Base-by-base conservation (phyloP, 2,797 vertebrate genomes). In the Numenius phaeopus region DNA sequence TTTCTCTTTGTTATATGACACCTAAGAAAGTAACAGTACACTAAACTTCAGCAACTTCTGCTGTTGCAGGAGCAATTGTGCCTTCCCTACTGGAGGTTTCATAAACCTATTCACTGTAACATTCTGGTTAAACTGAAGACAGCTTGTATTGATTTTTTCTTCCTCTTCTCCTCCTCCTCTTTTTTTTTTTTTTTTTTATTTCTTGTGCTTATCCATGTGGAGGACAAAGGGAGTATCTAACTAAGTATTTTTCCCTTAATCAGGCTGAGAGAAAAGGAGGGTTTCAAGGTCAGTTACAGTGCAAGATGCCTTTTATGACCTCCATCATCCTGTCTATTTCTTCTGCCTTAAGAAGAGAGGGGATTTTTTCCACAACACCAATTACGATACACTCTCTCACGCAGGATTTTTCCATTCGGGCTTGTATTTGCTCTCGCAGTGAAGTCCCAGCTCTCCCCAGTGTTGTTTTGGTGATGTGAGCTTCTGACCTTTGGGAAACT, bases 101-200 rank as follows among this genome's bases (percentile, higher is more conserved):
- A 96, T 97, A 97, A 95, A 96, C 94, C 83, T 91, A 89, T 95
- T 94, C 92, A 89, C 94, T 93, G 87, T 94, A 97, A 96, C 94
- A 81, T 89, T 96, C 94, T 95, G 92, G 70, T 95, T 97, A 96
- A 96, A 95, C 77, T 87, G 95, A 94, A 97, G 94, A 96, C 92
- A 96, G 87, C 77, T 85, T n/a, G 52, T 97, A 96, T 96, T 94
- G 96, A 97, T 97, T 97, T 96, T 93, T 80, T 76, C 54, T 89
- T 85, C 40, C 26, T 73, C 62, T 73, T 73, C 59, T 55, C 40
- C 76, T 82, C 40, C n/a, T 69, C 2, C 1, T 24, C 32, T 59
- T 67, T 66, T 62, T 50, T 34, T 34, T n/a, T n/a, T 26, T 16
- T 21, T 29, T 40, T 10, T 21, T 42, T 44, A 30, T 92, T 92